phyloP scores from a whole-genome alignment of 1,140 invertebrate species.

The Drosophila nikananu region DNA sequence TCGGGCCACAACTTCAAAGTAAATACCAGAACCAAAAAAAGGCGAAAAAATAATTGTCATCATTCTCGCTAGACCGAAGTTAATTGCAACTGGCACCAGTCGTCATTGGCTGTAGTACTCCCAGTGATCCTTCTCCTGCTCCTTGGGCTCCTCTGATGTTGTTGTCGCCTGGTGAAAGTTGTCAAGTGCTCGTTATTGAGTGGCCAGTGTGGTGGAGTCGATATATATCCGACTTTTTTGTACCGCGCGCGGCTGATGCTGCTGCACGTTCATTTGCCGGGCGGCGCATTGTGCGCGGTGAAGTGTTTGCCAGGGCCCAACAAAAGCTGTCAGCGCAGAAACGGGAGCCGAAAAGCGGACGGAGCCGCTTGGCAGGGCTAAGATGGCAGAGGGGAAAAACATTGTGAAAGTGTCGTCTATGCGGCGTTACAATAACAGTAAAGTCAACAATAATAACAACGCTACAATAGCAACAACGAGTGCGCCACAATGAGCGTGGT shows the following conservation, averaged over 20 bases:
- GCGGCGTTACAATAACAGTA: constrained; percentile 78
- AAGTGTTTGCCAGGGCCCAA: constrained; percentile 72
- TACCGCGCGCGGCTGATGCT: constrained; percentile 6
- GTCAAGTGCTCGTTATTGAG: constrained; percentile 61
- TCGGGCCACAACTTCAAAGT: constrained; percentile 37
- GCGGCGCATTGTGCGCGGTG: constrained; percentile 69
- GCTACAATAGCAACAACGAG: constrained; percentile 48
- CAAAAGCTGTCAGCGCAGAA: constrained; percentile 72
- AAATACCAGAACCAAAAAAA: constrained; percentile 22
- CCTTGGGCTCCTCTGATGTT: neutral
- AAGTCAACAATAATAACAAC: constrained; percentile 77
- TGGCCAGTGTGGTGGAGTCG: constrained; percentile 49
- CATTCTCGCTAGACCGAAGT: constrained; percentile 26
- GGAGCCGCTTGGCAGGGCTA: neutral
- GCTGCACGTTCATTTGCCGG: constrained; percentile 62
- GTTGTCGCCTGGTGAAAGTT: constrained; percentile 34
- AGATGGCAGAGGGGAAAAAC: constrained; percentile 35
- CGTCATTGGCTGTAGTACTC: constrained; percentile 24
- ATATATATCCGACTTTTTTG: constrained; percentile 29
- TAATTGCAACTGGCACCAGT: constrained; percentile 46
- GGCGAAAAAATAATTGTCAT: constrained; percentile 44
- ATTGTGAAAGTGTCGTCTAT: constrained; percentile 77
- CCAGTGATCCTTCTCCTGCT: constrained; percentile 9
- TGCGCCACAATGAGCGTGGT: constrained; percentile 61
- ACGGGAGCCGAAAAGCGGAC: constrained; percentile 36